A percentile compares a stretch with the other conserved stretches of the same genome.
These are phyloP conservation scores for Rhyacophila brunnea DNA, from an alignment of 1,140 invertebrate genomes.

Conservation along the genomic window DNA sequence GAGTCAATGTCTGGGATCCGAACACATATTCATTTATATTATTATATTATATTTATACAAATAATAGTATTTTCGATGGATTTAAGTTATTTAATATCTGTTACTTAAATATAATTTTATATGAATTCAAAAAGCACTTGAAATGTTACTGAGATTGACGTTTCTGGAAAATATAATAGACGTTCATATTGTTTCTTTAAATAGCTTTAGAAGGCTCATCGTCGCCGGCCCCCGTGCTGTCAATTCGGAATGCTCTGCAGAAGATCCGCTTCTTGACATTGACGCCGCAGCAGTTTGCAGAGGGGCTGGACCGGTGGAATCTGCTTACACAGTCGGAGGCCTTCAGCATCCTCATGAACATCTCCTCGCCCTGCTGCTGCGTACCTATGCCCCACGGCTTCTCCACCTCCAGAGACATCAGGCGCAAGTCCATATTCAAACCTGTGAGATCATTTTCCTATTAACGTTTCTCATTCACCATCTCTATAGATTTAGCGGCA, in stretches of 20 bases:
- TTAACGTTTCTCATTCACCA: too few relatives aligned
- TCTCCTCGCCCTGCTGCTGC: constrained; percentile 63
- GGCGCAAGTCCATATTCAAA: constrained; percentile 25
- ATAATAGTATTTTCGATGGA: too few relatives aligned
- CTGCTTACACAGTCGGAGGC: constrained; percentile 73
- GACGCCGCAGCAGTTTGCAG: constrained; percentile 76
- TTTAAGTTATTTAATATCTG: too few relatives aligned
- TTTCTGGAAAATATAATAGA: not conserved
- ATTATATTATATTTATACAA: too few relatives aligned
- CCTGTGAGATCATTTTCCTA: constrained; percentile 36
- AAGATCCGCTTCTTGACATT: constrained; percentile 76
- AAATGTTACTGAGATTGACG: too few relatives aligned
- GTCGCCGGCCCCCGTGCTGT: not conserved
- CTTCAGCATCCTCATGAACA: constrained; percentile 80
- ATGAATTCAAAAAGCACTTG: too few relatives aligned
- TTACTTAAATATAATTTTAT: too few relatives aligned
- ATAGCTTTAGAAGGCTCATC: not conserved
- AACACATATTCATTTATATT: too few relatives aligned
- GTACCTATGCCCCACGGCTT: constrained; percentile 70
- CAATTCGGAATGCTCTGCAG: constrained; percentile 59
- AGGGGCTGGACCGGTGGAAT: constrained; percentile 69
- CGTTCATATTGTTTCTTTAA: not conserved
- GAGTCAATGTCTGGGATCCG: too few relatives aligned
- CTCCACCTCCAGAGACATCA: constrained; percentile 49
- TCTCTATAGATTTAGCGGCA: too few relatives aligned